Evolutionary conservation across 1,140 invertebrate species (phyloP), one percentile per base, ranked within the genome.

Genomic region (Drosophila biarmipes): DNA sequence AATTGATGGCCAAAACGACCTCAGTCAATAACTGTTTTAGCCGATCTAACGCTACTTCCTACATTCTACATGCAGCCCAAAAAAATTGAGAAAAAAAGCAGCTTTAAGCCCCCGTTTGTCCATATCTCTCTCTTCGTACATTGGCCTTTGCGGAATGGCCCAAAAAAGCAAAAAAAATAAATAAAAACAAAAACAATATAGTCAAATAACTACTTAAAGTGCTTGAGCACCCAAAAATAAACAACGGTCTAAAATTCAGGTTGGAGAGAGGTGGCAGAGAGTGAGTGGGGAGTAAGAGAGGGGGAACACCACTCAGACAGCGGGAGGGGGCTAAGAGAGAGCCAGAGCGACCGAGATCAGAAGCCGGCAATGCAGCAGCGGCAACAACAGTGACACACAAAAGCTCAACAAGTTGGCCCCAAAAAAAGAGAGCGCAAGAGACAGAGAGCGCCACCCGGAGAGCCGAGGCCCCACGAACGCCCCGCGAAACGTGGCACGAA

Each of bases 371-470:
- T 43, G 29, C 51, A 37, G 38, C 15, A 51, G 37, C 45, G 67
- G 68, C 40, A 73, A 73, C 40, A 73, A 55, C 62, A 69, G 53
- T 68, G 37, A 56, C 68, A 61, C 15, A 37, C 24, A 7, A 12
- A 54, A 59, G 77, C 80, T 80, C 80, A 85, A 85, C 81, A 85
- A 84, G 81, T 85, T 85, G 67, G 48, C 45, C 45, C 34, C 38
- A 40, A 17, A 54, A 48, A 51, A 40, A 72, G 21, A 21, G 15
- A 40, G 34, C 15, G 31, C 40, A 15, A 35, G 7, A 27, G 21
- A 21, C 21, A 38, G 21, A 37, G 14, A 45, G 24, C 46, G 38
- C 12, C 37, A 42, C 2, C 34, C 15, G 10, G 17, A 38, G 37
- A 57, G 19, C 73, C 68, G 64, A 75, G n/a, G 12, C 40, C 21